Evolutionary conservation across 1,140 invertebrate species (phyloP).

Genomic region (Contarinia nasturtii): DNA sequence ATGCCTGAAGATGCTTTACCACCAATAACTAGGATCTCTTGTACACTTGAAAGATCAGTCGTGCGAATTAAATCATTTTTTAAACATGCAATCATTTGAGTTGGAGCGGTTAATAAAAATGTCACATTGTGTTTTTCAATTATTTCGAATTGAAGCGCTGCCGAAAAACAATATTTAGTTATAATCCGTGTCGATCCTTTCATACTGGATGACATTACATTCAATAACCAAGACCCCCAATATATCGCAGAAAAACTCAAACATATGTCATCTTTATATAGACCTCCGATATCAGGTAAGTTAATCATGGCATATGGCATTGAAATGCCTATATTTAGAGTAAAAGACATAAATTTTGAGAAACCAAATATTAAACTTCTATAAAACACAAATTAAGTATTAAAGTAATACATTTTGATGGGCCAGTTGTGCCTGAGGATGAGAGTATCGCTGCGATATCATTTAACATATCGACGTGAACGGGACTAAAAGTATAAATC

Average conservation of each 20-base stretch:
- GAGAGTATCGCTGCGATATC: slow-evolving; percentile 19
- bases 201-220: not conserved
- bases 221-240: not conserved
- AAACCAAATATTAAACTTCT: not conserved
- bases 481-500: not conserved
- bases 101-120: not conserved
- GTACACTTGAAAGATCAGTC: not conserved
- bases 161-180: not conserved
- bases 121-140: not conserved
- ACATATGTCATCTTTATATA: too few relatives aligned
- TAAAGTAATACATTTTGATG: slow-evolving; percentile 55
- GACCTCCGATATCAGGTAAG: too few relatives aligned
- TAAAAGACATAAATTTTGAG: too few relatives aligned
- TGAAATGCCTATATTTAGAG: too few relatives aligned
- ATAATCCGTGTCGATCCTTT: not conserved
- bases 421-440: slow-evolving; percentile 56
- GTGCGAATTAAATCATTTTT: not conserved
- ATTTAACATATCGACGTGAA: too few relatives aligned
- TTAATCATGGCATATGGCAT: too few relatives aligned
- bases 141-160: not conserved
- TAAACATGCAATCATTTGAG: not conserved
- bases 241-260: not conserved
- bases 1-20: not conserved
- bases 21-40: not conserved
- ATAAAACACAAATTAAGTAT: slow-evolving; percentile 24